Conservation (phyloP, 2,113 vertebrate species). For the Corapipo altera region DNA sequence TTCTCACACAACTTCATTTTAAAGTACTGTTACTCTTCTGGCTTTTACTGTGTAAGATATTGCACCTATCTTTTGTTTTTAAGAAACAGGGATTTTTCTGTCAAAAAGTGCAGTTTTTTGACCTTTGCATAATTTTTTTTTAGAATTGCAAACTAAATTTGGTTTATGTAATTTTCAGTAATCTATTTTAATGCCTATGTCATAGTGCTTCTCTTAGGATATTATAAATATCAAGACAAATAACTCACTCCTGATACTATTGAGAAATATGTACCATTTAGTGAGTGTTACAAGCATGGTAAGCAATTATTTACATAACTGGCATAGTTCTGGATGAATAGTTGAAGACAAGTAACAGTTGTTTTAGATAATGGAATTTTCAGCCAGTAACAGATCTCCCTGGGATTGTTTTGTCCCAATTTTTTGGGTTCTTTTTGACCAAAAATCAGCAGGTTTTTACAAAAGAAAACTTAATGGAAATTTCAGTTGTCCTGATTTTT, state of each 20-base stretch:
- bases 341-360: slow-evolving; percentile 3
- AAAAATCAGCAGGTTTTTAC: neutral
- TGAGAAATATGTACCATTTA: neutral
- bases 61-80: neutral
- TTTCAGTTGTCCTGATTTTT: neutral
- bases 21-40: neutral
- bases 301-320: slow-evolving; percentile 51
- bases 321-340: slow-evolving; percentile 38
- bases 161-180: neutral
- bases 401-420: neutral
- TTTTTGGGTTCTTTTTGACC: neutral
- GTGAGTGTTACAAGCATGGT: slow-evolving; percentile 13
- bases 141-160: neutral
- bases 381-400: neutral
- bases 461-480: neutral
- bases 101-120: neutral
- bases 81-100: neutral
- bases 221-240: neutral
- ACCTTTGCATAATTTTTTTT: neutral
- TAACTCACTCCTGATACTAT: neutral
- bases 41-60: neutral
- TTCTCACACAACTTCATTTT: neutral
- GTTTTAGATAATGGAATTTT: neutral
- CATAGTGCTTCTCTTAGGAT: neutral
- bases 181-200: neutral